A percentile compares a stretch with the other conserved stretches of the same genome.
These are phyloP conservation scores for Protobothrops mucrosquamatus DNA, from an alignment of 2,113 vertebrate species.

Conservation along the genomic window DNA sequence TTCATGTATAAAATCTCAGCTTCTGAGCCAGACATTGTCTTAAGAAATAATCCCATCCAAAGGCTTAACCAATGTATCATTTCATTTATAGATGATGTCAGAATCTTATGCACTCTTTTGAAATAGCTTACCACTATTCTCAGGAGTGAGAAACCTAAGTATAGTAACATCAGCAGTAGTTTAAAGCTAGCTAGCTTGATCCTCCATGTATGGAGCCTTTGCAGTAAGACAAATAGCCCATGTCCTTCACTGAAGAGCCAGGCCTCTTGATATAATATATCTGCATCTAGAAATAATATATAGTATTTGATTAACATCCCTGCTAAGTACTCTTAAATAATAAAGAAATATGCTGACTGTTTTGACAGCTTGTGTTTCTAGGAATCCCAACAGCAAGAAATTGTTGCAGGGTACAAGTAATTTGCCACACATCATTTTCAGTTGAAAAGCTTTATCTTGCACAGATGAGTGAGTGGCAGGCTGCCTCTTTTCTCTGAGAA, in stretches of 20 bases:
- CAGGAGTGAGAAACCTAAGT: not conserved
- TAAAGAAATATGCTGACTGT: not conserved
- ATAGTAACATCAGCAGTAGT: not conserved
- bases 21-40: not conserved
- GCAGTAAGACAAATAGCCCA: not conserved
- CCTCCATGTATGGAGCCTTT: not conserved
- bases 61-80: not conserved
- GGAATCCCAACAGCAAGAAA: not conserved
- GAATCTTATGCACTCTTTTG: not conserved
- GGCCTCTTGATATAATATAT: not conserved
- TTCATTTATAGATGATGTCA: not conserved
- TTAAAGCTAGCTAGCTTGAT: not conserved
- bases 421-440: not conserved
- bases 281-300: not conserved
- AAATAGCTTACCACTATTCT: not conserved
- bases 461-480: not conserved
- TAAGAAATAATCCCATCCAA: not conserved
- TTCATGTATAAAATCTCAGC: not conserved
- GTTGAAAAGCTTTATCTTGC: not conserved
- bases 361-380: rapidly evolving
- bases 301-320: not conserved
- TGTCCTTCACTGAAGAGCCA: not conserved
- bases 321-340: not conserved
- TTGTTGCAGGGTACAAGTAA: not conserved
- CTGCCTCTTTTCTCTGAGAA: not conserved